A percentile compares a stretch with the other conserved stretches of the same genome.
phyloP scores from a whole-genome alignment of 2,888 invertebrate species.

The Gnatocerus cornutus region DNA sequence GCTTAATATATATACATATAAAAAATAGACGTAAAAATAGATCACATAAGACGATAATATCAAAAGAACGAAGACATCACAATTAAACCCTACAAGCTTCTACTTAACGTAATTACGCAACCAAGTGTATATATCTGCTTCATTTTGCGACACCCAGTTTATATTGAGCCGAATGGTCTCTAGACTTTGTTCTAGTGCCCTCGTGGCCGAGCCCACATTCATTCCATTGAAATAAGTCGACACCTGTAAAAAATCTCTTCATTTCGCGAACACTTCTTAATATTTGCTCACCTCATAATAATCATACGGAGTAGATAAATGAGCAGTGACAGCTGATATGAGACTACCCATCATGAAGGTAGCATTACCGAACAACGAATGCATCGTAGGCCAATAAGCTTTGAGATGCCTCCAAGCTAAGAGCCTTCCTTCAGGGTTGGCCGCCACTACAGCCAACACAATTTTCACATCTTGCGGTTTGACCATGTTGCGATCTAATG shows the following conservation, averaged over 20 bases:
- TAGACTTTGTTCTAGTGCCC: conserved; percentile 81
- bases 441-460: conserved; percentile 82
- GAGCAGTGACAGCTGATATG: conserved; percentile 78
- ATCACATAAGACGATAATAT: conserved; percentile 53
- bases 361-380: conserved; percentile 78
- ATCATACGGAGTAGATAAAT: conserved; percentile 83
- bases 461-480: conserved; percentile 81
- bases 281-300: conserved; percentile 77
- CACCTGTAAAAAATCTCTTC: conserved; percentile 61
- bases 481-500: conserved; percentile 80
- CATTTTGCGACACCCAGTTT: conserved; percentile 82
- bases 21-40: conserved; percentile 59
- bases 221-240: conserved; percentile 70
- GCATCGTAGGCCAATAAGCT: conserved; percentile 80
- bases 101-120: conserved; percentile 65
- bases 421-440: conserved; percentile 81
- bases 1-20: conserved; percentile 60
- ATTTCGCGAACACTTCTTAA: no score
- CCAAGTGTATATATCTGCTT: conserved; percentile 73
- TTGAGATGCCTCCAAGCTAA: conserved; percentile 83
- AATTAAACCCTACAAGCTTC: conserved; percentile 52
- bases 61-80: conserved; percentile 53
- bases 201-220: conserved; percentile 69
- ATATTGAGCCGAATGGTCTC: conserved; percentile 88
- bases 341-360: conserved; percentile 78